phyloP scores from a whole-genome alignment of 2,797 vertebrate genomes.

The Argya squamiceps region DNA sequence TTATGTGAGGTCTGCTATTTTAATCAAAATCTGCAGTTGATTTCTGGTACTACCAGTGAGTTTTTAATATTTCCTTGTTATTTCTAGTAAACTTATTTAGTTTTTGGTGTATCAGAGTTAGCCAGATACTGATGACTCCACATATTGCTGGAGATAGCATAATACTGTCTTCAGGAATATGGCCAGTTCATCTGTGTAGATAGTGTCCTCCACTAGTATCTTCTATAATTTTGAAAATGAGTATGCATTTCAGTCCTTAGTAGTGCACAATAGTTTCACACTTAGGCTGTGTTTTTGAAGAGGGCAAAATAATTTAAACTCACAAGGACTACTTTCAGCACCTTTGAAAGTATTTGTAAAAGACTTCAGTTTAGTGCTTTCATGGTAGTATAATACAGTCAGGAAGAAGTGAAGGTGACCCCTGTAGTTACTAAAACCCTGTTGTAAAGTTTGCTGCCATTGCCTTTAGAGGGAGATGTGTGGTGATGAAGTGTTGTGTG shows the following conservation, averaged over 20 bases:
- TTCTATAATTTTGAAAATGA: not conserved
- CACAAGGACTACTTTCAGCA: not conserved
- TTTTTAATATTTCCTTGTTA: not conserved
- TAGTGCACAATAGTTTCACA: not conserved
- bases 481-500: not conserved
- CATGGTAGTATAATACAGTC: not conserved
- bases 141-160: not conserved
- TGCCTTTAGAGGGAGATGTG: not conserved
- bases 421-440: not conserved
- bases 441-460: not conserved
- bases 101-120: not conserved
- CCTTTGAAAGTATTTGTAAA: not conserved
- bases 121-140: not conserved
- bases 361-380: not conserved
- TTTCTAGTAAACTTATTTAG: not conserved
- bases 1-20: not conserved
- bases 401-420: not conserved
- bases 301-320: not conserved
- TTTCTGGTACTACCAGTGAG: not conserved
- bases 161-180: not conserved
- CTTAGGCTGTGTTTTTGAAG: not conserved
- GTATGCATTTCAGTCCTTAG: not conserved
- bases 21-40: not conserved
- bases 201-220: not conserved
- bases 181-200: not conserved